These are phyloP conservation scores for Phthorimaea operculella DNA, from an alignment of 1,140 invertebrate species.

Conservation along the genomic window DNA sequence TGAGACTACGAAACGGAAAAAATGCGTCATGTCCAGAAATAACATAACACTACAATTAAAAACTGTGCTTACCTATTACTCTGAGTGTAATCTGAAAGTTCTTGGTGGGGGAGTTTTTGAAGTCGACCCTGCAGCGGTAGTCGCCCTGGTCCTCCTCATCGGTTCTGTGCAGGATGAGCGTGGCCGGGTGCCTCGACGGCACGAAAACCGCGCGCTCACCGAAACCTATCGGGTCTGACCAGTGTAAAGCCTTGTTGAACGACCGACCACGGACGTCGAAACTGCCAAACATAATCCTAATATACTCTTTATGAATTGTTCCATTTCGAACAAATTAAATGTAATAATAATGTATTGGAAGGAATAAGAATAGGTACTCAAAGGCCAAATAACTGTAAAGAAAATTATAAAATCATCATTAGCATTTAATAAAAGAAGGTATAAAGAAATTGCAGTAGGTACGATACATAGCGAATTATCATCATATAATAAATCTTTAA, in stretches of 20 bases:
- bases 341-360: neutral
- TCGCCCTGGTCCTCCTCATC: conserved; percentile 85
- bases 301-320: neutral
- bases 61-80: conserved; percentile 82
- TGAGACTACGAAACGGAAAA: too few species aligned
- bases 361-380: too few species aligned
- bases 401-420: too few species aligned
- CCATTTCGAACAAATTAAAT: too few species aligned
- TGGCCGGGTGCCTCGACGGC: conserved; percentile 78
- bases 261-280: conserved; percentile 84
- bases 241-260: conserved; percentile 80
- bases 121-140: conserved; percentile 91
- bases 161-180: conserved; percentile 81
- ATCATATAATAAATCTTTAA: too few species aligned
- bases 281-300: conserved; percentile 60
- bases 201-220: conserved; percentile 83
- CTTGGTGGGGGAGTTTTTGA: conserved; percentile 88
- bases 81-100: conserved; percentile 91
- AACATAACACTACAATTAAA: neutral
- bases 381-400: too few species aligned
- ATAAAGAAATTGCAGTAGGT: too few species aligned
- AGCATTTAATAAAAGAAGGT: too few species aligned
- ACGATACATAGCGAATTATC: too few species aligned
- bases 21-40: too few species aligned
- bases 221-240: conserved; percentile 80